These are phyloP conservation scores for Chaetorhynchus papuensis DNA, from an alignment of 2,113 vertebrate genomes.

Conservation along the genomic window DNA sequence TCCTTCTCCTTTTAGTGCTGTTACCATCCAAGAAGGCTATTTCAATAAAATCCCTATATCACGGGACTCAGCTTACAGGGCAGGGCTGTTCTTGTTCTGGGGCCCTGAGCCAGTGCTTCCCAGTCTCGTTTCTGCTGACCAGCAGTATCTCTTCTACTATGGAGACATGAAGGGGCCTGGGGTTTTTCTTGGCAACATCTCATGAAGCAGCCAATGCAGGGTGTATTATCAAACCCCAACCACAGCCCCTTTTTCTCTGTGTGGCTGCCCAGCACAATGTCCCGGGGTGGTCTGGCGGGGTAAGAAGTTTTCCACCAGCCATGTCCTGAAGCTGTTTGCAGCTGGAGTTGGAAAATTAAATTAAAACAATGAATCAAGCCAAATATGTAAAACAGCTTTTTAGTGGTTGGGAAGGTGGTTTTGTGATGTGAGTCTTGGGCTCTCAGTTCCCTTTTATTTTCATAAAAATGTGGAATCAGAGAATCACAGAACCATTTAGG, in stretches of 20 bases:
- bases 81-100: neutral
- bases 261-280: neutral
- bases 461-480: neutral
- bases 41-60: neutral
- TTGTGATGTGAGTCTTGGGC: neutral
- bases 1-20: neutral
- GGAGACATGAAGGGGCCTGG: neutral
- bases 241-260: neutral
- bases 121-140: neutral
- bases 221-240: neutral
- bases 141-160: neutral
- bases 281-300: neutral
- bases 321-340: neutral
- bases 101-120: neutral
- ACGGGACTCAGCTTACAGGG: neutral
- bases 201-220: neutral
- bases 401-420: neutral
- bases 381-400: neutral
- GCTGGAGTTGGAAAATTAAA: constrained; percentile 2
- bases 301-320: neutral
- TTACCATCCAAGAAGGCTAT: neutral
- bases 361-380: neutral
- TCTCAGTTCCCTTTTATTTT: neutral
- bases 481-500: neutral
- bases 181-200: neutral